Evolutionary conservation across 2,113 vertebrate species (phyloP), one percentile per base, ranked within the genome.

Genomic region (Anser brachyrhynchus): DNA sequence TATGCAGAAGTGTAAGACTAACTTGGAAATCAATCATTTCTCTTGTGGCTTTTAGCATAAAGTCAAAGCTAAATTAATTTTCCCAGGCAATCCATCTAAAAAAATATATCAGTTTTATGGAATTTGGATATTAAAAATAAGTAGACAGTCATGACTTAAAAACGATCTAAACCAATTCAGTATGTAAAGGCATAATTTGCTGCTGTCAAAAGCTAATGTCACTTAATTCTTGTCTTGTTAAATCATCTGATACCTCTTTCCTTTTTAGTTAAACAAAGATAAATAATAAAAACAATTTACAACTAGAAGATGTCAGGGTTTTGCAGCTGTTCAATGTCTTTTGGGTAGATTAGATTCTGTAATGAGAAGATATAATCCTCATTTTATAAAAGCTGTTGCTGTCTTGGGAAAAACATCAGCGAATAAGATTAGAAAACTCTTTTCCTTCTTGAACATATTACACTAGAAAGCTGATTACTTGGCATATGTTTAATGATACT

Each of bases 271-370:
- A 98, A 98, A 97, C 95, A 95, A 96, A 98, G 96, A 97, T 97
- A 98, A 98, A 98, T 98, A 98, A 98, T 97, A 98, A 98, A 98
- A 98, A 97, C 97, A 97, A 98, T 98, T 98, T 98, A 94, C 92
- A 97, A 92, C 95, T 95, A 97, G 97, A 97, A 95, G 96, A 97
- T 96, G 97, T 94, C 90, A 95, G 94, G 49, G 16, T 85, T 98
- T 93, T 97, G 97, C 97, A 98, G 97, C 98, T 98, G 98, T 97
- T 97, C 96, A 95, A 96, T 97, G 97, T 98, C 97, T 98, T 98
- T 97, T 97, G 97, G 97, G 97, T 90, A 98, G 97, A 98, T 98
- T 97, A 98, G 96, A 97, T 98, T 98, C 97, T 95, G 95, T 98
- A 98, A 98, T 97, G 98, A 98, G 97, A 97, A 98, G 94, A 98